phyloP scores from a whole-genome alignment of 2,888 invertebrate genomes.

The Axea sp. region DNA sequence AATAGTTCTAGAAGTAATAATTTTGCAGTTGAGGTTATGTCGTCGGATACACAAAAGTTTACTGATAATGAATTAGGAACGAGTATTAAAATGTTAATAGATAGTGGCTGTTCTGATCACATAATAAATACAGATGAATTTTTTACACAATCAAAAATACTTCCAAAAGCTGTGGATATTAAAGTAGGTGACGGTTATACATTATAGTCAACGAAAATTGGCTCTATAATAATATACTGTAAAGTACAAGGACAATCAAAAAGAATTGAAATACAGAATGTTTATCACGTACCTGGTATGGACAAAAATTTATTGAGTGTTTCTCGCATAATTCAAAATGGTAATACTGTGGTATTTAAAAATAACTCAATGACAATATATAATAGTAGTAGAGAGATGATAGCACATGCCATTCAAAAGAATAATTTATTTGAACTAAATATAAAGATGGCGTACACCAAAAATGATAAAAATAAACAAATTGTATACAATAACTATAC shows the following conservation, averaged over 20 bases:
- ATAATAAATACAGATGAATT: conserved; percentile 57
- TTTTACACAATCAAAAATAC: conserved; percentile 26
- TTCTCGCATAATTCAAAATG: conserved; percentile 18
- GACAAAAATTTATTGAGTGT: conserved; percentile 47
- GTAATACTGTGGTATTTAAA: conserved; percentile 31
- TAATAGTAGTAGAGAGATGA: conserved; percentile 39
- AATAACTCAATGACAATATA: conserved; percentile 37
- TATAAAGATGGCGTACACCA: conserved; percentile 17
- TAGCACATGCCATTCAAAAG: conserved; percentile 47
- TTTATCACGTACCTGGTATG: conserved; percentile 38
- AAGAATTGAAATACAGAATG: conserved; percentile 25
- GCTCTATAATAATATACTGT: conserved; percentile 11
- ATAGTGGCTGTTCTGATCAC: conserved; percentile 58
- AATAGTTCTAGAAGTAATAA: no score
- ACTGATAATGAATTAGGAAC: not conserved
- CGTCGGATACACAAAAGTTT: not conserved
- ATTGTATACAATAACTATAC: conserved; percentile 1
- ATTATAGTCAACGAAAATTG: conserved; percentile 38
- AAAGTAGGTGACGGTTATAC: conserved; percentile 28
- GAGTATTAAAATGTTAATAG: conserved; percentile 22
- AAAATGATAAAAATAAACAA: not conserved
- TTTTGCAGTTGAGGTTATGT: conserved; percentile 6
- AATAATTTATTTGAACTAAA: conserved; percentile 42
- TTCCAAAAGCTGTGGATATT: conserved; percentile 17
- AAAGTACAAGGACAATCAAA: conserved; percentile 4